Evolutionary conservation across 1,140 invertebrate species (phyloP).

Genomic region (Sycobia sp.): DNA sequence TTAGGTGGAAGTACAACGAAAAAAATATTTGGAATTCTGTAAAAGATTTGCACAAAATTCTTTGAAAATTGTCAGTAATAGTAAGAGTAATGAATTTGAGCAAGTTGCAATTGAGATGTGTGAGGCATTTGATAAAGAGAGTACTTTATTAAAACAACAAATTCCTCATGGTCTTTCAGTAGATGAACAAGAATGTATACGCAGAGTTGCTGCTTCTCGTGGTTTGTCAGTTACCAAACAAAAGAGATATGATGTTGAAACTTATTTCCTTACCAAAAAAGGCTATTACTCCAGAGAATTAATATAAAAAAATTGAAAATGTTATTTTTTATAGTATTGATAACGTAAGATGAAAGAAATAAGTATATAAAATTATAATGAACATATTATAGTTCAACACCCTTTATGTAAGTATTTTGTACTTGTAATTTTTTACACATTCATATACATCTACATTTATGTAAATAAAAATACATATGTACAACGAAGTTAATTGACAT

Average conservation of each 20-base stretch:
- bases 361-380: no score
- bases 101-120: conserved; percentile 18
- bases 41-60: conserved; percentile 32
- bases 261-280: conserved; percentile 11
- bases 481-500: no score
- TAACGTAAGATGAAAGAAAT: no score
- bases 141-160: conserved; percentile 5
- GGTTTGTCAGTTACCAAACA: conserved; percentile 15
- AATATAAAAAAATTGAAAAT: conserved; percentile 11
- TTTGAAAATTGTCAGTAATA: conserved; percentile 1
- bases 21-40: conserved; percentile 15
- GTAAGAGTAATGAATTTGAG: conserved; percentile 16
- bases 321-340: no score
- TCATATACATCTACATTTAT: no score
- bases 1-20: conserved; percentile 11
- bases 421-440: no score
- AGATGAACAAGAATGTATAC: conserved; percentile 24
- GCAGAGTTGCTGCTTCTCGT: conserved; percentile 12
- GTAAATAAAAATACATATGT: no score
- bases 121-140: conserved; percentile 18
- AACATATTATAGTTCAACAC: no score
- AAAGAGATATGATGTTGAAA: conserved; percentile 11
- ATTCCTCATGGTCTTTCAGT: conserved; percentile 19
- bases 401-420: no score
- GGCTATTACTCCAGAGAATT: conserved; percentile 5